Evolutionary conservation across 2,888 invertebrate genomes (phyloP).

Genomic region (Cyrtodaria siliqua): DNA sequence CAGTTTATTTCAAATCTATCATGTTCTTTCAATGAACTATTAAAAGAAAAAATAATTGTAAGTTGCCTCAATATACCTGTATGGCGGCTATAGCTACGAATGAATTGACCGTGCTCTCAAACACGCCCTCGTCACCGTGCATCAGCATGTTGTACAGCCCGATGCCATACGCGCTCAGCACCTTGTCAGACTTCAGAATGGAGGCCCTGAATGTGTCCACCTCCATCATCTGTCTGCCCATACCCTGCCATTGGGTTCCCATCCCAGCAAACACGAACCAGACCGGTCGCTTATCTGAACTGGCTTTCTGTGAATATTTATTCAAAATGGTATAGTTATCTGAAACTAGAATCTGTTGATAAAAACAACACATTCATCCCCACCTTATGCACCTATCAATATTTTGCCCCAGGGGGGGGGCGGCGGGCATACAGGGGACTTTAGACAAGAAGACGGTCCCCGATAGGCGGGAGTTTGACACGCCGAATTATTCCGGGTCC

Average conservation of each 20-base stretch:
- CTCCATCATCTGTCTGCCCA: constrained; percentile 95
- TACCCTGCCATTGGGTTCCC: constrained; percentile 99
- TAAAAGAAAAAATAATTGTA: no score
- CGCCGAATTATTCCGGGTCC: no score
- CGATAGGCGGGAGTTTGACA: no score
- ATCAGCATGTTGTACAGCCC: constrained; percentile 94
- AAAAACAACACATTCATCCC: no score
- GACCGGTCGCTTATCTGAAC: constrained; percentile 91
- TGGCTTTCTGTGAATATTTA: constrained; percentile 80
- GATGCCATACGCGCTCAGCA: constrained; percentile 92
- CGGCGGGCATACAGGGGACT: no score
- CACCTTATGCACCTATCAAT: no score
- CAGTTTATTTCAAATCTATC: no score
- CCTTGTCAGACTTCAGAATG: constrained; percentile 91
- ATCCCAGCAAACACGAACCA: constrained; percentile 99
- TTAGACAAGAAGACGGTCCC: no score
- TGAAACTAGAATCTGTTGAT: no score
- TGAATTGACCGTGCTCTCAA: constrained; percentile 94
- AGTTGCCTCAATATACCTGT: constrained; percentile 90
- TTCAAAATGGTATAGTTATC: no score
- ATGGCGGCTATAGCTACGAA: constrained; percentile 98
- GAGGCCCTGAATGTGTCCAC: constrained; percentile 93
- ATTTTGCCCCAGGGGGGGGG: no score
- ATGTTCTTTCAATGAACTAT: no score
- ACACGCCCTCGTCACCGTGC: constrained; percentile 91